phyloP scores from a whole-genome alignment of 2,888 invertebrate genomes.

The Hipparchia semele region DNA sequence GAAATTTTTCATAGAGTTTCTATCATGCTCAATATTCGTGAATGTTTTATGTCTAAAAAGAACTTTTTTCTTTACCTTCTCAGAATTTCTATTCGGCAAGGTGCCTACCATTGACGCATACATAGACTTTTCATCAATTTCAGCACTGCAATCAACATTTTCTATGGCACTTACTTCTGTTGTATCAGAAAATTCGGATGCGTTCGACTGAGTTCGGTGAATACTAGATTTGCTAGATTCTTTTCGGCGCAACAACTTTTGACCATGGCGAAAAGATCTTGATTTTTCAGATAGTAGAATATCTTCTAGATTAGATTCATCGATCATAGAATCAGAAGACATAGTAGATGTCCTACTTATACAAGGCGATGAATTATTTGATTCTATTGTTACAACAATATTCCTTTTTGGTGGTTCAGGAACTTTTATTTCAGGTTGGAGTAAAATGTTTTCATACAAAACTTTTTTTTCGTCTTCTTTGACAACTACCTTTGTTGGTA shows the following conservation, averaged over 20 bases:
- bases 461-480: constrained; percentile 53
- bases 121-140: constrained; percentile 60
- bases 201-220: constrained; percentile 62
- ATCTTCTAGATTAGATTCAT: constrained; percentile 76
- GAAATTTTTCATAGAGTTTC: constrained; percentile 64
- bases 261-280: constrained; percentile 70
- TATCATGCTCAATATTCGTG: constrained; percentile 74
- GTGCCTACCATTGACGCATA: constrained; percentile 75
- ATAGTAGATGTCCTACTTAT: constrained; percentile 66
- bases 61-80: constrained; percentile 63
- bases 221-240: constrained; percentile 55
- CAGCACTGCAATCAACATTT: constrained; percentile 73
- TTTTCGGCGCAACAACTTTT: constrained; percentile 49
- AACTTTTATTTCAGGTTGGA: constrained; percentile 52
- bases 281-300: constrained; percentile 75
- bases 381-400: constrained; percentile 47
- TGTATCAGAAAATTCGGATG: constrained; percentile 64
- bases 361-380: constrained; percentile 51
- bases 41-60: constrained; percentile 78
- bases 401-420: constrained; percentile 64
- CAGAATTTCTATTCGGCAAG: constrained; percentile 65
- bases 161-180: constrained; percentile 76
- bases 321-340: constrained; percentile 73
- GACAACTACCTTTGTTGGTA: constrained; percentile 55
- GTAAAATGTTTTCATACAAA: constrained; percentile 69